phyloP scores from a whole-genome alignment of 1,140 invertebrate genomes.

The Rhysida immarginata region DNA sequence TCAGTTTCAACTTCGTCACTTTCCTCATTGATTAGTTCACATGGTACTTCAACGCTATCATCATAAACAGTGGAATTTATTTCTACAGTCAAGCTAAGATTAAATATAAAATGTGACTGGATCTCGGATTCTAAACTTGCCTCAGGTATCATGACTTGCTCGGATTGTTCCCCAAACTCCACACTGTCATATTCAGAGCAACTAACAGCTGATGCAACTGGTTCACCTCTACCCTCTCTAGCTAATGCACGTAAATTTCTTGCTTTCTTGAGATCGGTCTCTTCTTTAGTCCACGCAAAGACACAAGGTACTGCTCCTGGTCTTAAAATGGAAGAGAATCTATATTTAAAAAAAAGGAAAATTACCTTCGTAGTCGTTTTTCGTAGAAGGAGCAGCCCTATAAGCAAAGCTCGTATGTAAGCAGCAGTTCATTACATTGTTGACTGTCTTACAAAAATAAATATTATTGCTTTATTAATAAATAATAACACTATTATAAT shows the following conservation, averaged over 20 bases:
- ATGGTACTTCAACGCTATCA: background rate
- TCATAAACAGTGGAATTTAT: background rate
- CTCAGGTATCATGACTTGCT: background rate
- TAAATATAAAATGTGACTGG: background rate
- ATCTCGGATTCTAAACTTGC: background rate
- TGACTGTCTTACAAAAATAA: too few relatives aligned
- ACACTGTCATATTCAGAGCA: background rate
- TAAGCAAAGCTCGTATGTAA: too few relatives aligned
- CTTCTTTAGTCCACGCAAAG: too few relatives aligned
- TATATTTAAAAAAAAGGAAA: too few relatives aligned
- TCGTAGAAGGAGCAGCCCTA: too few relatives aligned
- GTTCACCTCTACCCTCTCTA: background rate
- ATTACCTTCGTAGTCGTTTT: too few relatives aligned
- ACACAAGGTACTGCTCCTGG: background rate
- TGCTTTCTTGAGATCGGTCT: too few relatives aligned
- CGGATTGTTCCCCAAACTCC: background rate
- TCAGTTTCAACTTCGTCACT: background rate
- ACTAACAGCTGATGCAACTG: background rate
- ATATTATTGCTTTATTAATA: too few relatives aligned
- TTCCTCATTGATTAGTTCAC: background rate
- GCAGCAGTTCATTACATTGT: too few relatives aligned
- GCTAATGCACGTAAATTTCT: background rate
- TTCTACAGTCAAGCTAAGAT: background rate
- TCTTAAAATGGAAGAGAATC: too few relatives aligned
- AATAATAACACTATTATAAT: too few relatives aligned